Conservation (phyloP, 2,797 vertebrate genomes). For the Silurus aristotelis region DNA sequence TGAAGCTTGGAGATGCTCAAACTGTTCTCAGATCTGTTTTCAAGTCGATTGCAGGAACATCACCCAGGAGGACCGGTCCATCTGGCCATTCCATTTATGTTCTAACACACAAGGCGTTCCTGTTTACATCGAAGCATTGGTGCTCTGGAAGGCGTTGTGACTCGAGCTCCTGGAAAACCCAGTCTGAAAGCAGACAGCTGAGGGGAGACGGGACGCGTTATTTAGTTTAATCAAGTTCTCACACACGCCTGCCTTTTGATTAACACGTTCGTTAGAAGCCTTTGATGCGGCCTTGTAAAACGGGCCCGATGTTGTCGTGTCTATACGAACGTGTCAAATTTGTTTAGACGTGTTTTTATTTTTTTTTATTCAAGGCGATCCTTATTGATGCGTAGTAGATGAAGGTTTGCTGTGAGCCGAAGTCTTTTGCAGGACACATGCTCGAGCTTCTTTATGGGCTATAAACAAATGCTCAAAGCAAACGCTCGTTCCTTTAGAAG, state of each 20-base stretch:
- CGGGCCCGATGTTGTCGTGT: constrained; percentile 26
- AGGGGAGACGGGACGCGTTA: constrained; percentile 21
- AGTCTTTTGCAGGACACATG: not conserved
- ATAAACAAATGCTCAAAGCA: constrained; percentile 28
- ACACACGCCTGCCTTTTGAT: constrained; percentile 45
- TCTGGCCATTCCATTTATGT: constrained; percentile 44
- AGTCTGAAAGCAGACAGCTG: constrained; percentile 30
- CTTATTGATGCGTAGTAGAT: constrained; percentile 33
- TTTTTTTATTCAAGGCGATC: constrained; percentile 28
- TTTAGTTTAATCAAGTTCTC: constrained; percentile 55
- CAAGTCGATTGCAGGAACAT: not conserved
- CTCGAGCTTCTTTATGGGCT: not conserved
- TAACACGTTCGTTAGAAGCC: constrained; percentile 40
- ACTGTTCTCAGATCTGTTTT: constrained; percentile 6
- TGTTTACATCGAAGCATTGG: constrained; percentile 24
- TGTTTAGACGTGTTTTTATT: constrained; percentile 28
- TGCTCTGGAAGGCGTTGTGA: constrained; percentile 31
- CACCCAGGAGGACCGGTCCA: constrained; percentile 37
- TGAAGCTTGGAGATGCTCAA: not conserved
- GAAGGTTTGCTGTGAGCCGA: constrained; percentile 14
- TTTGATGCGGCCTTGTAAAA: constrained; percentile 47
- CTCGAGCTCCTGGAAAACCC: constrained; percentile 27
- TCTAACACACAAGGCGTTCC: constrained; percentile 5
- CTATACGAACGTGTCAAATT: constrained; percentile 39
- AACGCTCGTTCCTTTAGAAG: constrained; percentile 40